Conservation (phyloP, 2,888 invertebrate genomes). For the Cerastoderma edule region DNA sequence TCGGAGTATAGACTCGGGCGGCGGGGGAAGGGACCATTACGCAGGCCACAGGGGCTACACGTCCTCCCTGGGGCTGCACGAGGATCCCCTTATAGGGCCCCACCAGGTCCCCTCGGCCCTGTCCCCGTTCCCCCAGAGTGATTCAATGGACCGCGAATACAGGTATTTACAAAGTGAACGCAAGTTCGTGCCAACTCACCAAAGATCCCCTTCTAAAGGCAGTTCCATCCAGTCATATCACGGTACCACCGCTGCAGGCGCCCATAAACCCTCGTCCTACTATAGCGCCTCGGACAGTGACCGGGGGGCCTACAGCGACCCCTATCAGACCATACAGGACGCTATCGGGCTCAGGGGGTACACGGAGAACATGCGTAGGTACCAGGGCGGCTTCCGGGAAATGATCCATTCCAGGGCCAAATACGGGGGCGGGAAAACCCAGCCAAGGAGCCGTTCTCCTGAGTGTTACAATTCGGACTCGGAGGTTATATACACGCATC, state of each 20-base stretch:
- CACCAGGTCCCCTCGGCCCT: conserved; percentile 54
- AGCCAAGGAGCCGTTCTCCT: conserved; percentile 85
- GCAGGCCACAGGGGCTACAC: conserved; percentile 68
- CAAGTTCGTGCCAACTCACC: conserved; percentile 52
- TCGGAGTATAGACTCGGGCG: conserved; percentile 74
- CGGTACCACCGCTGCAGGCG: too few species aligned
- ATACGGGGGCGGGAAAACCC: conserved; percentile 71
- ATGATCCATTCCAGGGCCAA: conserved; percentile 78
- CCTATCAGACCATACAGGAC: conserved; percentile 62
- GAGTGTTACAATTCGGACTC: conserved; percentile 94
- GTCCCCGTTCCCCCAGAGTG: conserved; percentile 47
- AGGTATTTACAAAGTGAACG: conserved; percentile 43
- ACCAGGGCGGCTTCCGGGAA: conserved; percentile 76
- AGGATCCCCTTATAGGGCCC: conserved; percentile 47
- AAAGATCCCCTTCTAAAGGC: conserved; percentile 67
- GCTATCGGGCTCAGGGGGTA: conserved; percentile 59
- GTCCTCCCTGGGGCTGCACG: conserved; percentile 39
- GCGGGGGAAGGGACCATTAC: conserved; percentile 69
- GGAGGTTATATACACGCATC: conserved; percentile 86
- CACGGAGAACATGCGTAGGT: conserved; percentile 64
- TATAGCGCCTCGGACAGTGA: conserved; percentile 54
- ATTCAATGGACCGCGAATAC: conserved; percentile 53
- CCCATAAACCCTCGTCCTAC: conserved; percentile 27
- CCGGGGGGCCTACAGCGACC: conserved; percentile 59
- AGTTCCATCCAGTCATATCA: conserved; percentile 42